Evolutionary conservation across 1,140 invertebrate species (phyloP).

Genomic region (Hyles euphorbiae): DNA sequence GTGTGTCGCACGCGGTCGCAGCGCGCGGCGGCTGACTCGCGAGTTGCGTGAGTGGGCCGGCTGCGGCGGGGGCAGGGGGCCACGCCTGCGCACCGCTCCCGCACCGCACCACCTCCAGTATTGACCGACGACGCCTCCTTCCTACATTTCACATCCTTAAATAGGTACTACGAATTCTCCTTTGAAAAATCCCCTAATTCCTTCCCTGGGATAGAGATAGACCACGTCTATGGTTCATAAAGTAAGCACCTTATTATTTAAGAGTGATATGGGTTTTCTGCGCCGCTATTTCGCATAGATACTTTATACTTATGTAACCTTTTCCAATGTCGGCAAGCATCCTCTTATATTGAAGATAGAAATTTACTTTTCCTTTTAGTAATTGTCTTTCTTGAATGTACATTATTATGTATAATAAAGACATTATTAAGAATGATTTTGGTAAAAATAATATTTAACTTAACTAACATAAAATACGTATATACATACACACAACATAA

Average conservation of each 20-base stretch:
- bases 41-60: conserved; percentile 62
- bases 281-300: background rate
- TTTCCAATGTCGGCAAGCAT: too few relatives aligned
- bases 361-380: too few relatives aligned
- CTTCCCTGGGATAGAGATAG: conserved; percentile 52
- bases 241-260: conserved; percentile 9
- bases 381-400: too few relatives aligned
- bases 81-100: conserved; percentile 59
- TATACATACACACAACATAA: too few relatives aligned
- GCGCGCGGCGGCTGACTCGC: conserved; percentile 65
- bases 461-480: too few relatives aligned
- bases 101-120: conserved; percentile 67
- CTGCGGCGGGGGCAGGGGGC: conserved; percentile 31
- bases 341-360: too few relatives aligned
- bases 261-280: background rate
- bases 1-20: conserved; percentile 57
- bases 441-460: too few relatives aligned
- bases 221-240: conserved; percentile 42
- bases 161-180: conserved; percentile 64
- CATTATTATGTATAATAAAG: too few relatives aligned
- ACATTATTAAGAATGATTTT: too few relatives aligned
- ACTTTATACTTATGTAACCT: background rate
- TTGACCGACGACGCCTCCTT: conserved; percentile 73
- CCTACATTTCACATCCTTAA: conserved; percentile 72
- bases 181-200: conserved; percentile 67